These are phyloP conservation scores for Lytechinus pictus DNA, from an alignment of 35 echinoderm and acorn worm genomes.

Conservation along the genomic window DNA sequence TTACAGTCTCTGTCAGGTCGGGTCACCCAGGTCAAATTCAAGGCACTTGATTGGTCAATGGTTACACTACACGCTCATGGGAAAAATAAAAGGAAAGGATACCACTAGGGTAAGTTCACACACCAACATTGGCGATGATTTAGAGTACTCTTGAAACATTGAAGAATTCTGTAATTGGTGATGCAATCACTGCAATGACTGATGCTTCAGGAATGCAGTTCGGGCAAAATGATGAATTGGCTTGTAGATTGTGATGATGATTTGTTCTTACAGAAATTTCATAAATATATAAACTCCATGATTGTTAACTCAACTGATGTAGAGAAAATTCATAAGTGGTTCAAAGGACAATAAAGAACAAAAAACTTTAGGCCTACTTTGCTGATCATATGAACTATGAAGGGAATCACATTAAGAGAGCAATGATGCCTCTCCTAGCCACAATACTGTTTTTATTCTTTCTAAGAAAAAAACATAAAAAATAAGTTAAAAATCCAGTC, in stretches of 20 bases:
- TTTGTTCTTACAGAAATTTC: not conserved
- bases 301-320: no score
- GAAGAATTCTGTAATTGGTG: not conserved
- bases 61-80: not conserved
- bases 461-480: no score
- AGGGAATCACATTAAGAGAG: no score
- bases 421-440: no score
- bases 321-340: no score
- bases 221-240: not conserved
- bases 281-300: not conserved
- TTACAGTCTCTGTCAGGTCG: conserved; percentile 31
- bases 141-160: not conserved
- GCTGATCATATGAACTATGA: no score
- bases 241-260: not conserved
- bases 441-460: no score
- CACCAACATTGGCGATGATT: not conserved
- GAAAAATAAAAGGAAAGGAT: not conserved
- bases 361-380: no score
- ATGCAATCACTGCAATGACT: not conserved
- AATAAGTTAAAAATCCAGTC: no score
- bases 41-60: not conserved
- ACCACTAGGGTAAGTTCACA: not conserved
- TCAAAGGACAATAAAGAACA: no score
- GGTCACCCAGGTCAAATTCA: not conserved
- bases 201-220: not conserved